Conservation (phyloP, 2,113 vertebrate species). For the Empidonax traillii region DNA sequence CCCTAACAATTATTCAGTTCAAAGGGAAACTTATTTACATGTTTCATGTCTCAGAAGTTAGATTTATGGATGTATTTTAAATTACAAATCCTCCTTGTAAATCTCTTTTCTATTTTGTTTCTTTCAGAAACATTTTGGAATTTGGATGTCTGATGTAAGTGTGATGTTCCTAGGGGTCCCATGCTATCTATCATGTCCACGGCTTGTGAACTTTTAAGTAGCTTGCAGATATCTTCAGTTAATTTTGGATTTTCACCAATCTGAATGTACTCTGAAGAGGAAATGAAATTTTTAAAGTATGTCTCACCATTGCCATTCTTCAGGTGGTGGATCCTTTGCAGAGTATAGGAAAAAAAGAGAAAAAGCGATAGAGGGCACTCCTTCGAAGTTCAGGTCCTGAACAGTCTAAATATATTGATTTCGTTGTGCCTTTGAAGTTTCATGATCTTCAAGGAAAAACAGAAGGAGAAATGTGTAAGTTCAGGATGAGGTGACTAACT, state of each 20-base stretch:
- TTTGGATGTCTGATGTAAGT: neutral
- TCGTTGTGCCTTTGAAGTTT: neutral
- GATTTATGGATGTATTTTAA: neutral
- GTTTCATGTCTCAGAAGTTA: neutral
- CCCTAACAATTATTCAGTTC: neutral
- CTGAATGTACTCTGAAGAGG: neutral
- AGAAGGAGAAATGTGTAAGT: neutral
- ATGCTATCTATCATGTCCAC: neutral
- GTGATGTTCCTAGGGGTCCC: neutral
- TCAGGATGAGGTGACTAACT: neutral
- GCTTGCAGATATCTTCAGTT: neutral
- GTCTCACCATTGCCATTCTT: neutral
- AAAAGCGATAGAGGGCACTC: neutral
- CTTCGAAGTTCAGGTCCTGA: neutral
- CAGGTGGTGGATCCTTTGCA: neutral
- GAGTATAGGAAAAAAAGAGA: too few species aligned
- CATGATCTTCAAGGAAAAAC: neutral
- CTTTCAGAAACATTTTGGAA: neutral
- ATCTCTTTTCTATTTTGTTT: neutral
- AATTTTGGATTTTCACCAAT: neutral
- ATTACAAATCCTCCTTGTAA: neutral
- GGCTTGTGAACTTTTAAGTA: neutral
- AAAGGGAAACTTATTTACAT: neutral
- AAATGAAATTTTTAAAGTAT: neutral
- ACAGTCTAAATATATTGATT: neutral